Conservation (phyloP, 2,888 invertebrate genomes). For the Caenorhabditis sp. region DNA sequence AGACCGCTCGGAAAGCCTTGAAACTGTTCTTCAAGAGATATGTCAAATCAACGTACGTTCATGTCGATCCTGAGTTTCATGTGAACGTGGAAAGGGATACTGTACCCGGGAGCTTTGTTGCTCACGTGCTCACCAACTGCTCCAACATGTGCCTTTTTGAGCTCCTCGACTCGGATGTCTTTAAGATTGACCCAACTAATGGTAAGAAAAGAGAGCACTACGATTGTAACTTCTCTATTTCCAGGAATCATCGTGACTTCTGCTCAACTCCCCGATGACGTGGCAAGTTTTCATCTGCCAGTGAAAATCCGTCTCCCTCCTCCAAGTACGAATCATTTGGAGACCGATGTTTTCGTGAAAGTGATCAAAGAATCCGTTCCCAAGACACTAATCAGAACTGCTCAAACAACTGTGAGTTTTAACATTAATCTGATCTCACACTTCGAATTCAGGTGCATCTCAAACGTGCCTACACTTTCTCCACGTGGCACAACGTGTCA, state of each 20-base stretch:
- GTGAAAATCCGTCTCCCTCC: conserved; percentile 33
- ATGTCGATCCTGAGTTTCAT: conserved; percentile 8
- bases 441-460: conserved; percentile 19
- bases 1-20: background rate
- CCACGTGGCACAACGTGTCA: conserved; percentile 39
- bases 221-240: too few species aligned
- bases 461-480: conserved; percentile 37
- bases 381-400: conserved; percentile 8
- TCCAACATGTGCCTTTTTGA: conserved; percentile 31
- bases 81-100: conserved; percentile 30
- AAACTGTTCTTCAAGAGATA: conserved; percentile 29
- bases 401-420: background rate
- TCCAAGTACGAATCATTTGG: conserved; percentile 18
- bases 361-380: conserved; percentile 17
- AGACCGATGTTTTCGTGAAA: conserved; percentile 35
- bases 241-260: conserved; percentile 44
- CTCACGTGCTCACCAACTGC: conserved; percentile 38
- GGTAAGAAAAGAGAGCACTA: conserved; percentile 8
- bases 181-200: conserved; percentile 35
- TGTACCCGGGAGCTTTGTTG: conserved; percentile 44
- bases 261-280: conserved; percentile 20
- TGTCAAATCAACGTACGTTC: background rate
- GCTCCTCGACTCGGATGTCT: conserved; percentile 18
- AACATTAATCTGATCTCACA: background rate
- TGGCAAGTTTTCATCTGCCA: conserved; percentile 17